Evolutionary conservation across 2,113 vertebrate species (phyloP).

Genomic region (Tamias sibiricus): DNA sequence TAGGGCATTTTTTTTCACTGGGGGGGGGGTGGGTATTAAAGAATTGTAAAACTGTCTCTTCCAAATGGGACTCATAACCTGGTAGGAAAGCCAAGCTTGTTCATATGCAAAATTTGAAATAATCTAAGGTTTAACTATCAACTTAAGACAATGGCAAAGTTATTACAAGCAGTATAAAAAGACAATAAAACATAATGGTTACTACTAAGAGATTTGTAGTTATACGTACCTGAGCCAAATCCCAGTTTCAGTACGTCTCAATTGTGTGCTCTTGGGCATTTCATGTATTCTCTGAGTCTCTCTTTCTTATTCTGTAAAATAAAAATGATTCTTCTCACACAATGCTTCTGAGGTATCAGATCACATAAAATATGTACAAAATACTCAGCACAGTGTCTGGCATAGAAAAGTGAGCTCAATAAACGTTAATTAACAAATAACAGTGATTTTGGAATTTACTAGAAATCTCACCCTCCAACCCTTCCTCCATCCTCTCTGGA

Average conservation of each 20-base stretch:
- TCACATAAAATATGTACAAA: conserved; percentile 5
- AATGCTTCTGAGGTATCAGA: background rate
- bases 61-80: background rate
- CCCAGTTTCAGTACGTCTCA: background rate
- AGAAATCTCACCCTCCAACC: background rate
- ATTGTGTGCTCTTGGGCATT: background rate
- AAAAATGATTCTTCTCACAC: background rate
- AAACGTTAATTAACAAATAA: conserved; percentile 35
- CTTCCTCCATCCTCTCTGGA: background rate
- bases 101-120: conserved; percentile 15
- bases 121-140: conserved; percentile 33
- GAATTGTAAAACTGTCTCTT: conserved; percentile 40
- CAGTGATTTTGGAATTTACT: background rate
- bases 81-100: background rate
- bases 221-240: background rate
- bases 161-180: background rate
- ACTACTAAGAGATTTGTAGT: background rate
- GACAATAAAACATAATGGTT: background rate
- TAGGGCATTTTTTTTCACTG: conserved; percentile 53
- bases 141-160: background rate
- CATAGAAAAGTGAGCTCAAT: background rate
- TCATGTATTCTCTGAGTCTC: background rate
- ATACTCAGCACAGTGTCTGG: background rate
- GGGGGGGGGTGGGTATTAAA: background rate
- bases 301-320: conserved; percentile 11